Evolutionary conservation across 2,797 vertebrate genomes (phyloP), one percentile per base, ranked within the genome.

Genomic region (Sebastolobus alascanus): DNA sequence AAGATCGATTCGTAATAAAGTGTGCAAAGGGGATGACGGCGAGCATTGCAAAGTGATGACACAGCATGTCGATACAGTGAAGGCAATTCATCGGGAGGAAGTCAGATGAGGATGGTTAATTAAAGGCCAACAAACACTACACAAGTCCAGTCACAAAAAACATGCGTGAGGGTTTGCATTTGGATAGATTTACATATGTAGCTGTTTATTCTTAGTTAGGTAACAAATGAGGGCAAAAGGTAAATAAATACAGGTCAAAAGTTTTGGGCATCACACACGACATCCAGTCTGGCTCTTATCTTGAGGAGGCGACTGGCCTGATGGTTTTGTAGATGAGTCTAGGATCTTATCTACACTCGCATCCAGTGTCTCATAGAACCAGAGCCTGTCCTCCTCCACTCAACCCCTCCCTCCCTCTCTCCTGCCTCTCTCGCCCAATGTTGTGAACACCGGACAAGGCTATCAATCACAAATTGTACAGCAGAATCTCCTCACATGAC

Each of bases 201-300:
- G 5, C n/a, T 11, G 5, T 59, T n/a, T 12, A 14, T 33, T 76
- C 25, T 61, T 5, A 43, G 5, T 46, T 61, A 7, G 56, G 56
- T 29, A 27, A 54, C 33, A 74, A n/a, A 63, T 60, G 20, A 67
- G 68, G 66, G 59, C 5, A 60, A 80, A 74, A 71, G 77, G 56
- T 75, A 75, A 79, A 79, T 43, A 79, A 71, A 64, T 25, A 46
- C 3, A 6, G 12, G 71, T 74, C 73, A 87, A 75, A 81, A 27
- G 67, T 79, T 87, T 72, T 43, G 46, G 75, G 69, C 61, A 82
- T 75, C 58, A 73, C 73, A 76, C 77, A 70, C 38, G 77, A 89
- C 90, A 86, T 77, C 54, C 73, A 89, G 92, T 91, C 93, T 92
- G 80, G 83, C 31, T 90, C 77, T 92, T 93, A 94, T 94, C 91